Evolutionary conservation across 2,113 vertebrate species (phyloP).

Genomic region (Lophius piscatorius): DNA sequence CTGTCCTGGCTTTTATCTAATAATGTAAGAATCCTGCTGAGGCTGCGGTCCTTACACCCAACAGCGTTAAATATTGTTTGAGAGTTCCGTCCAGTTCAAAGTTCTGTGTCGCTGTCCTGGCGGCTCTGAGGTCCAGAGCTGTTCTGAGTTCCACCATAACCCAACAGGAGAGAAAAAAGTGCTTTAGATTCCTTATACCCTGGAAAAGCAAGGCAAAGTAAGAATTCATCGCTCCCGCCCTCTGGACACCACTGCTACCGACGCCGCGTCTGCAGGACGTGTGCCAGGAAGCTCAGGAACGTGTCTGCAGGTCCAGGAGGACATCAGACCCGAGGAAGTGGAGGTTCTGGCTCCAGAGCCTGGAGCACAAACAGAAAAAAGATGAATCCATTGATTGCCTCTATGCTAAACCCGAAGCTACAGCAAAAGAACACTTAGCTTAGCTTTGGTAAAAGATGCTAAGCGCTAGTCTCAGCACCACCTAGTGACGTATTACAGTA

Average conservation of each 20-base stretch:
- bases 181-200: background rate
- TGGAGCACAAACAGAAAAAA: slow-evolving; percentile 27
- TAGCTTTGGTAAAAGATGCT: background rate
- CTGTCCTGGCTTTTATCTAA: too few relatives aligned
- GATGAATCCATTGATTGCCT: background rate
- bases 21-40: too few relatives aligned
- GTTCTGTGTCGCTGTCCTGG: too few relatives aligned
- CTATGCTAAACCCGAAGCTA: too few relatives aligned
- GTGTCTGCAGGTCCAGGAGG: background rate
- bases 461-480: too few relatives aligned
- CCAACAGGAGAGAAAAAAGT: slow-evolving; percentile 23
- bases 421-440: background rate
- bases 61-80: too few relatives aligned
- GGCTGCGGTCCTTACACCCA: too few relatives aligned
- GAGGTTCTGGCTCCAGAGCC: slow-evolving; percentile 75
- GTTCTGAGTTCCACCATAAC: background rate
- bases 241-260: too few relatives aligned
- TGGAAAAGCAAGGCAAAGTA: background rate
- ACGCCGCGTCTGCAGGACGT: background rate
- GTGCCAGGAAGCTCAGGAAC: background rate
- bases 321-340: slow-evolving; percentile 70
- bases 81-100: too few relatives aligned
- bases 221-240: too few relatives aligned
- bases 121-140: slow-evolving; percentile 13
- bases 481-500: too few relatives aligned